phyloP scores from a whole-genome alignment of 2,113 vertebrate species.

The Calonectris borealis region DNA sequence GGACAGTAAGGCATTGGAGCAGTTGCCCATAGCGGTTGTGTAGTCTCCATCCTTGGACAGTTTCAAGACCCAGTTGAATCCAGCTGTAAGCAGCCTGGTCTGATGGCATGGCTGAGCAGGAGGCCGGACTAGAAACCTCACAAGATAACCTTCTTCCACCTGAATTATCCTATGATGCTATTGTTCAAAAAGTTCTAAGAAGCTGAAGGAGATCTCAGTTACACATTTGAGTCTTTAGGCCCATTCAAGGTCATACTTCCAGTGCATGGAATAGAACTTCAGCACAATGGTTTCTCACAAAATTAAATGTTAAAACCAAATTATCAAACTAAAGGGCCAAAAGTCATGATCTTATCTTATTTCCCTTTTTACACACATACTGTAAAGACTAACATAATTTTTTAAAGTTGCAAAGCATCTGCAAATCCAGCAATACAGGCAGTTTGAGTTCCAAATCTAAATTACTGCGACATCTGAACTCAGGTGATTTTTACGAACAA shows the following conservation, averaged over 20 bases:
- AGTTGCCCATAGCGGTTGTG: background rate
- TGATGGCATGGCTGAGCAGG: background rate
- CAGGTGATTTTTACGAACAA: background rate
- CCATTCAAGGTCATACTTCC: background rate
- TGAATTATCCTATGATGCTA: background rate
- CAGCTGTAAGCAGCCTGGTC: background rate
- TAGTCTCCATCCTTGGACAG: background rate
- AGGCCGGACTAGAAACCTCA: background rate
- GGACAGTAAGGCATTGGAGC: background rate
- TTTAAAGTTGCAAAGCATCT: background rate
- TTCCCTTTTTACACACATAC: background rate
- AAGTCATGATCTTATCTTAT: background rate
- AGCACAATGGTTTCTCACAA: background rate
- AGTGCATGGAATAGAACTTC: background rate
- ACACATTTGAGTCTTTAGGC: background rate
- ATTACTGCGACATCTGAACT: background rate
- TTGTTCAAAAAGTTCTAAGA: background rate
- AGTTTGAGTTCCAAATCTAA: background rate
- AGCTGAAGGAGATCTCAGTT: background rate
- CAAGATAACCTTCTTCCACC: background rate
- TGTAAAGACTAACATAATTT: background rate
- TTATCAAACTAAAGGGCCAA: background rate
- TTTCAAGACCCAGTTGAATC: background rate
- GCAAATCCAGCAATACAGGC: background rate
- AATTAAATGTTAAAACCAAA: background rate